These are phyloP conservation scores for Genyomyrus donnyi DNA, from an alignment of 2,113 vertebrate species.

Conservation along the genomic window DNA sequence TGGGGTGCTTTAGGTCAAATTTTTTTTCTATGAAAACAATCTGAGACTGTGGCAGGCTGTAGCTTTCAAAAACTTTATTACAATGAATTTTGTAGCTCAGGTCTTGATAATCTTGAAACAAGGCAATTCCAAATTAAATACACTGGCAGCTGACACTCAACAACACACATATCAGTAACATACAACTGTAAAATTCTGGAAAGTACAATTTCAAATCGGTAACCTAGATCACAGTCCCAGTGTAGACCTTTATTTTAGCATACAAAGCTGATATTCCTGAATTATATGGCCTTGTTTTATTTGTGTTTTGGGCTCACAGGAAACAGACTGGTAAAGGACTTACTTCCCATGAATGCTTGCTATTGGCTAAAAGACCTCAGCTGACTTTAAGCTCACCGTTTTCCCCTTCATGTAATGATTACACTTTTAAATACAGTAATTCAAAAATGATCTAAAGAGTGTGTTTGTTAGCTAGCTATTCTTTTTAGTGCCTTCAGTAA, in stretches of 20 bases:
- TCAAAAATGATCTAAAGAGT: neutral
- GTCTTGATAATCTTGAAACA: neutral
- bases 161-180: neutral
- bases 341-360: conserved; percentile 55
- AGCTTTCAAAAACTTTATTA: neutral
- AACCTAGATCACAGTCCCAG: neutral
- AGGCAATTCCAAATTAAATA: neutral
- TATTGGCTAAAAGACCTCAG: conserved; percentile 32
- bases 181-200: neutral
- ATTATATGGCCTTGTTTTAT: neutral
- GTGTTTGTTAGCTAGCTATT: neutral
- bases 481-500: neutral
- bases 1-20: neutral
- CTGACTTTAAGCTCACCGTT: conserved; percentile 45
- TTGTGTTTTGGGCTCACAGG: conserved; percentile 41
- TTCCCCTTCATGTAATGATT: conserved; percentile 25
- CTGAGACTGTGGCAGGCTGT: neutral
- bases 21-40: neutral
- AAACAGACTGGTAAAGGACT: conserved; percentile 36
- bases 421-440: neutral
- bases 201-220: neutral
- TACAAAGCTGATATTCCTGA: neutral
- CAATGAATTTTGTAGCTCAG: neutral
- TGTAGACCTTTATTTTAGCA: neutral
- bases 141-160: neutral